Conservation (phyloP, 2,797 vertebrate species). For the Acrossocheilus wenchowensis region DNA sequence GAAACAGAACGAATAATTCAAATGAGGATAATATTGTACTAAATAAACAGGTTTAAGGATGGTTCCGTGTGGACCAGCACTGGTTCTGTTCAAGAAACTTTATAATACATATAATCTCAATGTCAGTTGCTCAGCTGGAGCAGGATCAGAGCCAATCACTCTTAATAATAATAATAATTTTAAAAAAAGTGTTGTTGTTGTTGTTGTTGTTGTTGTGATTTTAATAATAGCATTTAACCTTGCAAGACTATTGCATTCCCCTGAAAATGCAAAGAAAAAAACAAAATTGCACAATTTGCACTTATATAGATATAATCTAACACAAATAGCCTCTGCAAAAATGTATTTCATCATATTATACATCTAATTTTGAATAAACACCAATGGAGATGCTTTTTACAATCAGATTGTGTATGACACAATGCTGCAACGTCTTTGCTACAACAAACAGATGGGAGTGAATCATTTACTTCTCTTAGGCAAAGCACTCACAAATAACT, state of each 20-base stretch:
- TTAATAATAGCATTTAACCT: background rate
- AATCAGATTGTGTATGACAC: background rate
- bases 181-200: no score
- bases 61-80: background rate
- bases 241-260: background rate
- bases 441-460: conserved; percentile 15
- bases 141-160: background rate
- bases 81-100: background rate
- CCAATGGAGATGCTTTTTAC: background rate
- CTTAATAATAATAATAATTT: no score
- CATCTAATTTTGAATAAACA: background rate
- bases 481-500: background rate
- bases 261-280: no score
- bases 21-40: background rate
- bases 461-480: conserved; percentile 12
- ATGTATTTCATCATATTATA: background rate
- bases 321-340: background rate
- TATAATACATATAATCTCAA: background rate
- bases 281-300: background rate
- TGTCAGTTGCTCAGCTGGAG: background rate
- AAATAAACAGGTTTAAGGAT: background rate
- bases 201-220: no score
- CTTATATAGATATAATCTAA: background rate
- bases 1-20: background rate
- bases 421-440: no score